Conservation (phyloP, 2,888 invertebrate species). For the Germaria angustata region DNA sequence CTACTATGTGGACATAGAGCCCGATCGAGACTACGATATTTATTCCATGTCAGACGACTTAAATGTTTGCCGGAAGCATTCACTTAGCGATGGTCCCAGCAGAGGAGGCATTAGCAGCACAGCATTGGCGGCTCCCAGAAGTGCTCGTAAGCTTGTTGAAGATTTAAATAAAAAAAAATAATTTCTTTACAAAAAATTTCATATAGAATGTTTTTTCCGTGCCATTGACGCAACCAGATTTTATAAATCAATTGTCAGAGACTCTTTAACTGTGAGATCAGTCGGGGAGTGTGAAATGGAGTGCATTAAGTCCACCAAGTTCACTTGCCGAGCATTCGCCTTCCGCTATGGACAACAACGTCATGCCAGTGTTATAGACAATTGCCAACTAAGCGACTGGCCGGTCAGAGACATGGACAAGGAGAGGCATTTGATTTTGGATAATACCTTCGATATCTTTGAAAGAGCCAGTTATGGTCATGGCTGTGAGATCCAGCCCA, state of each 20-base stretch:
- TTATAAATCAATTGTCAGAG: slow-evolving; percentile 83
- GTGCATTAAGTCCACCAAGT: slow-evolving; percentile 86
- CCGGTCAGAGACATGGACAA: slow-evolving; percentile 85
- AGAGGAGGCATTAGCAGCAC: slow-evolving; percentile 67
- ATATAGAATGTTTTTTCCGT: slow-evolving; percentile 90
- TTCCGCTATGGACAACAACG: slow-evolving; percentile 86
- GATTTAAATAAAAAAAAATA: background rate
- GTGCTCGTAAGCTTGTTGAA: slow-evolving; percentile 74
- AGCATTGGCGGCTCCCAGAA: slow-evolving; percentile 80
- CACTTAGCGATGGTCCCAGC: slow-evolving; percentile 71
- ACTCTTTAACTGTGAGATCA: slow-evolving; percentile 84
- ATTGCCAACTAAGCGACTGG: slow-evolving; percentile 89
- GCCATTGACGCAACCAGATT: slow-evolving; percentile 88
- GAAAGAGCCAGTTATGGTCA: slow-evolving; percentile 90
- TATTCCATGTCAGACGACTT: slow-evolving; percentile 86
- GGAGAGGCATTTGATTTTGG: slow-evolving; percentile 82
- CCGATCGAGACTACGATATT: slow-evolving; percentile 88
- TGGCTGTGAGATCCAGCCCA: slow-evolving; percentile 87
- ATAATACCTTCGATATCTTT: slow-evolving; percentile 87
- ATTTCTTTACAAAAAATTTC: no score
- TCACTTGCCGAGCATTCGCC: slow-evolving; percentile 90
- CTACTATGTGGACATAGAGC: slow-evolving; percentile 86
- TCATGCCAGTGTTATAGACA: slow-evolving; percentile 85
- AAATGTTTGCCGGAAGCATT: slow-evolving; percentile 80
- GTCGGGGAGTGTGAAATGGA: slow-evolving; percentile 90